Evolutionary conservation across 2,797 vertebrate species (phyloP).

Genomic region (Arnoldichthys spilopterus): DNA sequence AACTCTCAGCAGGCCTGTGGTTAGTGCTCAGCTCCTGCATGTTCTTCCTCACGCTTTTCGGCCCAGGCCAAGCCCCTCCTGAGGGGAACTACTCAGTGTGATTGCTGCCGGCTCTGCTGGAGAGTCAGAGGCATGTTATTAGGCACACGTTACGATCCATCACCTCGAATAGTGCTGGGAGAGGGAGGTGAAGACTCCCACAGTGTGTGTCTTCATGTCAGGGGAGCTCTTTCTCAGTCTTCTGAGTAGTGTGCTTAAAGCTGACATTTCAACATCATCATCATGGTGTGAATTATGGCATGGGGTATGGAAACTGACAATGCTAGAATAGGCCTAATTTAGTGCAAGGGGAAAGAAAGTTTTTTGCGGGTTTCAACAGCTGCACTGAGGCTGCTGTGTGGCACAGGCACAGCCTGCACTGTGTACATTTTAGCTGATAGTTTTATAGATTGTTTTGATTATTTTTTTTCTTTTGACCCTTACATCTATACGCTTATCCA

Average conservation of each 20-base stretch:
- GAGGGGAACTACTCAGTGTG: constrained; percentile 69
- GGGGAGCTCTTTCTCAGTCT: constrained; percentile 28
- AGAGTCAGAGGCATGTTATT: constrained; percentile 68
- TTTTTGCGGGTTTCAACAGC: background rate
- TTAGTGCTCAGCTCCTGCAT: constrained; percentile 70
- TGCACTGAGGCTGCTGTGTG: background rate
- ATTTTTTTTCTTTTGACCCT: too few relatives aligned
- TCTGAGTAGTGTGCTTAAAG: background rate
- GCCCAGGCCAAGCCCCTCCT: constrained; percentile 66
- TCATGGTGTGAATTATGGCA: background rate
- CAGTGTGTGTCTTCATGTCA: constrained; percentile 63
- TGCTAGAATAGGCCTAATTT: background rate
- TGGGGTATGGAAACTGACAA: constrained; percentile 8
- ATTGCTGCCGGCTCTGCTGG: constrained; percentile 67
- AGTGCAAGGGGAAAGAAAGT: background rate
- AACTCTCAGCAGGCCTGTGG: constrained; percentile 68
- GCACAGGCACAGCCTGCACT: background rate
- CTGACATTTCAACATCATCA: constrained; percentile 12
- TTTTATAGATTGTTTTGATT: background rate
- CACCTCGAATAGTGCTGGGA: constrained; percentile 36
- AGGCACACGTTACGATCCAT: constrained; percentile 53
- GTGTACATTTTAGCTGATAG: background rate
- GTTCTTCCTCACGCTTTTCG: constrained; percentile 62
- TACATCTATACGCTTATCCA: too few relatives aligned
- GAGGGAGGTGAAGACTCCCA: constrained; percentile 62